A percentile compares a stretch with the other conserved stretches of the same genome.
These are phyloP conservation scores for Euproctis similis DNA, from an alignment of 2,888 invertebrate genomes.

Conservation along the genomic window DNA sequence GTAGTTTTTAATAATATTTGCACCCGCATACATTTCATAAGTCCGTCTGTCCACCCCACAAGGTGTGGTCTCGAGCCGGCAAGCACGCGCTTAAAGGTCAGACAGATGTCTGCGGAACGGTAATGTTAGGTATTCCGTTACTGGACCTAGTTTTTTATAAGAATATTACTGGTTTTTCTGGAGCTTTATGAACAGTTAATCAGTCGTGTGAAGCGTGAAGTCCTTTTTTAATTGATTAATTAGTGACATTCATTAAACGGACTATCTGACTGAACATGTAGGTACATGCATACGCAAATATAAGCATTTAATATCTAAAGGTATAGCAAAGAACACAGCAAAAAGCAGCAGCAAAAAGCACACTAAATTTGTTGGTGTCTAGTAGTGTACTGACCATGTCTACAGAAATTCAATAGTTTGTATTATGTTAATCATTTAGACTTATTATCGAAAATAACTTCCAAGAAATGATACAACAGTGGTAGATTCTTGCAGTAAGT, in stretches of 20 bases:
- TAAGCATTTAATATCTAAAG: too few species aligned
- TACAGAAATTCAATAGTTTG: too few species aligned
- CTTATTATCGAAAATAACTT: too few species aligned
- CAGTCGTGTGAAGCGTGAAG: slow-evolving; percentile 8
- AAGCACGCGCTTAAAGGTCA: slow-evolving; percentile 42
- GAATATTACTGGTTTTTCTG: slow-evolving; percentile 3
- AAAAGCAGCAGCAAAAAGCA: too few species aligned
- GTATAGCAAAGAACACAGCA: too few species aligned
- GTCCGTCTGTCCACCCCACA: slow-evolving; percentile 24
- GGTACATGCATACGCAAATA: too few species aligned
- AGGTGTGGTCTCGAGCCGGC: slow-evolving; percentile 36
- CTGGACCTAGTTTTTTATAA: slow-evolving; percentile 1
- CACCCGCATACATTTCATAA: slow-evolving; percentile 35
- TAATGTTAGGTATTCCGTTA: slow-evolving; percentile 30
- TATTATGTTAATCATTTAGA: too few species aligned
- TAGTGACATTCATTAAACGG: slow-evolving; percentile 21
- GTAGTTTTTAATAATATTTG: slow-evolving; percentile 21
- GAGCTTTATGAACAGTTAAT: slow-evolving; percentile 1
- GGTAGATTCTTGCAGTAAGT: too few species aligned
- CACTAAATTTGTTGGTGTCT: too few species aligned
- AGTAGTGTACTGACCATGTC: too few species aligned
- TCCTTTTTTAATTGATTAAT: slow-evolving; percentile 5
- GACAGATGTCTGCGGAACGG: slow-evolving; percentile 47
- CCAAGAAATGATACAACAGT: too few species aligned
- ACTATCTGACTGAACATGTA: too few species aligned